Percentiles rank a stretch among this genome's conserved stretches.
These are phyloP conservation scores for Urosaurus nigricauda DNA, from an alignment of 2,797 vertebrate genomes.

Conservation along the genomic window DNA sequence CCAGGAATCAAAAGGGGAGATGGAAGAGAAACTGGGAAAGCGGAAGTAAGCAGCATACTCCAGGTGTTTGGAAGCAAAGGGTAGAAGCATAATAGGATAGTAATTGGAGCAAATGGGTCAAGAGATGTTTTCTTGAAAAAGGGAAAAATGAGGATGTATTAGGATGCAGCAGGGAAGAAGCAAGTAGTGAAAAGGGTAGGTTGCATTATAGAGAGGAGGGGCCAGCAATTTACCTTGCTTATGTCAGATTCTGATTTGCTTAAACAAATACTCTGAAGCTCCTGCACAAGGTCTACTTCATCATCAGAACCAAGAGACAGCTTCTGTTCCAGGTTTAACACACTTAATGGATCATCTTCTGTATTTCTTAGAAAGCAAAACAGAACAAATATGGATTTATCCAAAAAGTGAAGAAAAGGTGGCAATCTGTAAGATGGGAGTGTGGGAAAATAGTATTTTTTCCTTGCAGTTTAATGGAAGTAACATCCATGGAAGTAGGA, in stretches of 20 bases:
- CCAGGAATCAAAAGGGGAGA: not conserved
- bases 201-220: conserved; percentile 47
- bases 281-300: conserved; percentile 90
- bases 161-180: conserved; percentile 4
- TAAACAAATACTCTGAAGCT: conserved; percentile 94
- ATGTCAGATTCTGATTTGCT: conserved; percentile 97
- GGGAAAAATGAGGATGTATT: not conserved
- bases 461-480: not conserved
- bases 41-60: not conserved
- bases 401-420: not conserved
- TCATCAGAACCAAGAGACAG: conserved; percentile 89
- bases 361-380: conserved; percentile 72
- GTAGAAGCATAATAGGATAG: not conserved
- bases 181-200: conserved; percentile 16
- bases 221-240: conserved; percentile 85
- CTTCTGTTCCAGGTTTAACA: conserved; percentile 78
- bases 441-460: not conserved
- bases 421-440: not conserved
- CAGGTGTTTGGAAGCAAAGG: not conserved
- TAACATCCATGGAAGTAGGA: not conserved
- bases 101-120: not conserved
- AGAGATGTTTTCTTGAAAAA: not conserved
- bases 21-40: not conserved
- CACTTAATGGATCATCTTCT: conserved; percentile 72
- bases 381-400: not conserved